phyloP scores from a whole-genome alignment of 1,140 invertebrate species.

The Heterodera carotae region DNA sequence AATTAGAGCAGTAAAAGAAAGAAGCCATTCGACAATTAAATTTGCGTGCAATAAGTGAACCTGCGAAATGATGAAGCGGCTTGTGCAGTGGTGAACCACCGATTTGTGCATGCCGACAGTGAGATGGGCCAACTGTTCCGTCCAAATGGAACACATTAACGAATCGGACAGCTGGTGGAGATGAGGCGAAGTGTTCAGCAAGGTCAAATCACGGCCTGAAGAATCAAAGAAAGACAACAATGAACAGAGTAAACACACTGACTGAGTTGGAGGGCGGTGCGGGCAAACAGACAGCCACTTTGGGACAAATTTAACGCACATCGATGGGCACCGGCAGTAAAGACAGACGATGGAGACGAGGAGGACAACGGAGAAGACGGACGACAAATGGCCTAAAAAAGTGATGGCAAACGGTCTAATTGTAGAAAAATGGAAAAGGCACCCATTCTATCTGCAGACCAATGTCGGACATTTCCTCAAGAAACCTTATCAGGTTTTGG shows the following conservation, averaged over 20 bases:
- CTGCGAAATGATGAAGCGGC: slow-evolving; percentile 47
- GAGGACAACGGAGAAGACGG: slow-evolving; percentile 11
- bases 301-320: slow-evolving; percentile 46
- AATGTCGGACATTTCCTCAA: slow-evolving; percentile 56
- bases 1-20: background rate
- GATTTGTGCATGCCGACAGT: slow-evolving; percentile 16
- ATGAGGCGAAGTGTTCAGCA: slow-evolving; percentile 40
- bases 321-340: background rate
- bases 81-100: slow-evolving; percentile 43
- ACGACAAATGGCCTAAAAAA: slow-evolving; percentile 7
- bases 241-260: background rate
- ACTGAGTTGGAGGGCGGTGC: slow-evolving; percentile 45
- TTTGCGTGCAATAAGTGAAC: slow-evolving; percentile 16
- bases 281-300: slow-evolving; percentile 49
- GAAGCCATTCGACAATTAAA: background rate
- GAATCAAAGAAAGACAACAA: slow-evolving; percentile 12
- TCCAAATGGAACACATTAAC: slow-evolving; percentile 46
- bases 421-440: background rate
- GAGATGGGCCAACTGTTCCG: slow-evolving; percentile 38
- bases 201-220: slow-evolving; percentile 33
- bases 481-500: slow-evolving; percentile 46
- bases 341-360: background rate
- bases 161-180: slow-evolving; percentile 38
- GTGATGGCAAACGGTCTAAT: background rate
- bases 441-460: slow-evolving; percentile 48